Evolutionary conservation across 2,113 vertebrate species (phyloP).

Genomic region (Bostrychus sinensis): DNA sequence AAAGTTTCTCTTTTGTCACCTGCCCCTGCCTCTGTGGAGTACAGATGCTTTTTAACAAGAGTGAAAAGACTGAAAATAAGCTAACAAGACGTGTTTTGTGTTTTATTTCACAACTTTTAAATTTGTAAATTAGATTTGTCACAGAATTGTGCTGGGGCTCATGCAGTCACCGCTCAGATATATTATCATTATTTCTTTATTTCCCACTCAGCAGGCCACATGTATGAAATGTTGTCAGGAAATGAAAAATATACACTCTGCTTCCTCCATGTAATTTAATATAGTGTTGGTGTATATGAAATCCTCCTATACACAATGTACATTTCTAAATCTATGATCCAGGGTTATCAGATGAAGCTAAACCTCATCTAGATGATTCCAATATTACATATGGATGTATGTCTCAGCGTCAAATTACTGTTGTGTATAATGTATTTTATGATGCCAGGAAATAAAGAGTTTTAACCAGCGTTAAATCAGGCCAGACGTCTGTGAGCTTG

Average conservation of each 20-base stretch:
- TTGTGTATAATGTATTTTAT: slow-evolving; percentile 28
- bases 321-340: not conserved
- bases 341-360: slow-evolving; percentile 3
- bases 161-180: no score
- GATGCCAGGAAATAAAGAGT: slow-evolving; percentile 36
- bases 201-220: slow-evolving; percentile 11
- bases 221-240: slow-evolving; percentile 19
- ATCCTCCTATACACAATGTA: slow-evolving; percentile 32
- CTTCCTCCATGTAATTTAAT: slow-evolving; percentile 35
- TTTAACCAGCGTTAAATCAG: slow-evolving; percentile 46
- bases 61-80: no score
- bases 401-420: slow-evolving; percentile 22
- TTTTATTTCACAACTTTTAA: no score
- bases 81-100: no score
- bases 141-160: no score
- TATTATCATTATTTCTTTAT: no score
- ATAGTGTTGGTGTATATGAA: slow-evolving; percentile 34
- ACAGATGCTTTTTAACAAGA: no score
- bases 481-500: slow-evolving; percentile 45
- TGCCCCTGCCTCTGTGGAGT: no score
- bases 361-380: slow-evolving; percentile 6
- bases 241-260: slow-evolving; percentile 34
- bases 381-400: slow-evolving; percentile 12
- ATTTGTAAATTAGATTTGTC: no score
- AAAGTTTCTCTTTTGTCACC: no score